Base-by-base conservation (phyloP, 2,113 vertebrate genomes). In the Myotis davidii region DNA sequence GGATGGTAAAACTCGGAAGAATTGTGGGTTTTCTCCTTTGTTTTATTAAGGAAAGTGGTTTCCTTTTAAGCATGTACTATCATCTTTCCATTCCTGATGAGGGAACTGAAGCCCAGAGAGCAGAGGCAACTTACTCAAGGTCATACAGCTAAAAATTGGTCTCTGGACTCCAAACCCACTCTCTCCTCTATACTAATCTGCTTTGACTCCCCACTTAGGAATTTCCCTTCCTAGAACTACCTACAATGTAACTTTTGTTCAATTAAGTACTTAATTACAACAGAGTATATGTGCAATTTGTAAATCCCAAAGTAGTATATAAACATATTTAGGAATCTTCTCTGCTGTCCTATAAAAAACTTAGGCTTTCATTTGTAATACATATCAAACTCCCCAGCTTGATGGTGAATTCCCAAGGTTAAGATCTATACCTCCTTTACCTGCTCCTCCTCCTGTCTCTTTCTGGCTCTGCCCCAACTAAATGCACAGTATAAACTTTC, bases 221-320 rank as follows among this genome's bases (percentile, higher is more conserved):
- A 82, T 85, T 50, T 92, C 67, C 32, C 81, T 90, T 88, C 70
- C 91, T 59, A 97, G 85, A 85, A 92, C 25, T 27, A 87, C 48
- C 42, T 84, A 81, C 37, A 93, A 29, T 72, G 32, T 96, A 91
- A 95, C 48, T 96, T 94, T 88, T 88, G 39, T 91, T 90, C 32
- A 95, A 25, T 70, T 88, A 84, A 91, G 61, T 32, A 81, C 17
- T 95, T 95, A 74, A 85, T 90, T 87, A 61, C 12, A 77, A 85
- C 21, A 70, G 34, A 82, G 16, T 77, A 72, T 84, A 76, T 34
- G 2, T 70, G 67, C 11, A 59, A 59, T 85, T 89, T 90, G 9
- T 95, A 95, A 96, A 92, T 42, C 48, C 18, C 52, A 78, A 95
- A 94, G n/a, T 54, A 76, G 52, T 74, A 90, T 95, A 79, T 77